These are phyloP conservation scores for Drosophila anomalata DNA, from an alignment of 2,888 invertebrate genomes.

Conservation along the genomic window DNA sequence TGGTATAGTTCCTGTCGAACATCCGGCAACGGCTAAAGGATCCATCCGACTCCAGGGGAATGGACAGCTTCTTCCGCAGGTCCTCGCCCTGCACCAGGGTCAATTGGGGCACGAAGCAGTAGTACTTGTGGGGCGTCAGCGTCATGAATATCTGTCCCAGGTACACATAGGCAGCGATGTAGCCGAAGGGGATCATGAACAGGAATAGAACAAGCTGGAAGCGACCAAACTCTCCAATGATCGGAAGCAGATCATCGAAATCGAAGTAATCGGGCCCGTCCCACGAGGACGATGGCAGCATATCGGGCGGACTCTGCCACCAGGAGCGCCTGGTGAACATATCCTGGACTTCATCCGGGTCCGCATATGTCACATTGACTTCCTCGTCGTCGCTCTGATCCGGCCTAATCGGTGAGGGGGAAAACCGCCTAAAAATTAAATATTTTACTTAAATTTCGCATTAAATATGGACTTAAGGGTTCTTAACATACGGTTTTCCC, in stretches of 20 bases:
- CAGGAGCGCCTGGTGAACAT: neutral
- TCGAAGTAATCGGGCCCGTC: slow-evolving; percentile 84
- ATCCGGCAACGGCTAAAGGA: slow-evolving; percentile 88
- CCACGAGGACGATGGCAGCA: neutral
- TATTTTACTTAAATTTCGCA: neutral
- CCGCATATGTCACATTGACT: slow-evolving; percentile 1
- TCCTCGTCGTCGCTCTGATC: neutral
- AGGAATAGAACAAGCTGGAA: slow-evolving; percentile 92
- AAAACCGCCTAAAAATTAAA: neutral
- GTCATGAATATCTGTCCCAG: slow-evolving; percentile 95
- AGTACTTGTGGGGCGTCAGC: slow-evolving; percentile 90
- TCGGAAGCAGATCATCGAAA: slow-evolving; percentile 92
- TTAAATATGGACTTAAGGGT: neutral
- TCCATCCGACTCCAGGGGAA: slow-evolving; percentile 85
- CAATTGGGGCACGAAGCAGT: slow-evolving; percentile 91
- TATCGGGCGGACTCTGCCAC: neutral
- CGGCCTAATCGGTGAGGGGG: neutral
- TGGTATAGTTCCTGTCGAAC: slow-evolving; percentile 89
- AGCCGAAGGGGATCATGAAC: slow-evolving; percentile 93
- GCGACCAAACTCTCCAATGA: slow-evolving; percentile 92
- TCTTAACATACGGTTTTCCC: neutral
- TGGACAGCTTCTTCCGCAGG: slow-evolving; percentile 88
- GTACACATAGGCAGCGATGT: slow-evolving; percentile 93
- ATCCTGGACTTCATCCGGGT: neutral
- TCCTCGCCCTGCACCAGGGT: slow-evolving; percentile 87